Evolutionary conservation across 2,113 vertebrate species (phyloP).

Genomic region (Amphilophus citrinellus): DNA sequence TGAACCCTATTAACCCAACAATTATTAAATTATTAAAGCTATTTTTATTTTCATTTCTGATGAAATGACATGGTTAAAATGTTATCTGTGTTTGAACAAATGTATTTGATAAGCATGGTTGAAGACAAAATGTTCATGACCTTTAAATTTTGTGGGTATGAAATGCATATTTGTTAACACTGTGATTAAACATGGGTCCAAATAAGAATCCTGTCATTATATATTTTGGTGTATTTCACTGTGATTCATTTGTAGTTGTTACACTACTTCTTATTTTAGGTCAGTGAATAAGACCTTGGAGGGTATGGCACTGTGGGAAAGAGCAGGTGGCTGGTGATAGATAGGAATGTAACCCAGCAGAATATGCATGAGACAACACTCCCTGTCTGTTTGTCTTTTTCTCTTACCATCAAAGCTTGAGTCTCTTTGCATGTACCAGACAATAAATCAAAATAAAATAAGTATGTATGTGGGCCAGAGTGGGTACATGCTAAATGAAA

Average conservation of each 20-base stretch:
- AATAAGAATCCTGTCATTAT: not conserved
- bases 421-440: not conserved
- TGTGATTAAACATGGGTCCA: not conserved
- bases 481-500: not conserved
- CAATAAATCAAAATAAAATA: not conserved
- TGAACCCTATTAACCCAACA: not conserved
- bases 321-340: slow-evolving; percentile 55
- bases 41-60: slow-evolving; percentile 1
- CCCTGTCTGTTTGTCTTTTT: not conserved
- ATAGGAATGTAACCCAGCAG: slow-evolving; percentile 15
- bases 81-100: not conserved
- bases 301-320: slow-evolving; percentile 44
- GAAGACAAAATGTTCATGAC: not conserved
- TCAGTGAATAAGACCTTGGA: slow-evolving; percentile 34
- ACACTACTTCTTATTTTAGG: slow-evolving; percentile 2
- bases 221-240: not conserved
- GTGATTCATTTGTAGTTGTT: slow-evolving; percentile 1
- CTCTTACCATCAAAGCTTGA: not conserved
- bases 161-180: not conserved
- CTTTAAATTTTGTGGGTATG: not conserved
- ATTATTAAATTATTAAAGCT: not conserved
- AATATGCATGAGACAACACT: not conserved
- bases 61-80: not conserved
- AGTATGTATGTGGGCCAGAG: not conserved
- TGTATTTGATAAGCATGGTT: not conserved